phyloP scores from a whole-genome alignment of 1,140 invertebrate species.

The Drosophila leontia region DNA sequence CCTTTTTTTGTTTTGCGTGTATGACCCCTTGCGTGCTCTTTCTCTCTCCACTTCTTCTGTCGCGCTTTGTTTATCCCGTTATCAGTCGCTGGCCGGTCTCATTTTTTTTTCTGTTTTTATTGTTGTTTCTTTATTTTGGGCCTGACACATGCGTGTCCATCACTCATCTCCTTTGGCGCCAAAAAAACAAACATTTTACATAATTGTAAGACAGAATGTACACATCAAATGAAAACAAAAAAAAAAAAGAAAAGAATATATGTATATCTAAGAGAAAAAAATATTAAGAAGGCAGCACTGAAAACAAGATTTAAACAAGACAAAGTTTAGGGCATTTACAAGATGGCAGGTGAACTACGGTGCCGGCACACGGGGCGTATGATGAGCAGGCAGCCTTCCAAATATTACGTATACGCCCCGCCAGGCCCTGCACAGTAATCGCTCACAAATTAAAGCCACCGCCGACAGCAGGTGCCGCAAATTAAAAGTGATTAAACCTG shows the following conservation, averaged over 20 bases:
- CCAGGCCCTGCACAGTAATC: slow-evolving; percentile 16
- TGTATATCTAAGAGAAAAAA: neutral
- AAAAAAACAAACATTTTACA: slow-evolving; percentile 54
- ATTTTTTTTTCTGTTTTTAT: neutral
- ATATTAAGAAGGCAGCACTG: neutral
- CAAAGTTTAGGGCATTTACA: slow-evolving; percentile 14
- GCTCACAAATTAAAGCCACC: slow-evolving; percentile 30
- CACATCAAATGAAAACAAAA: slow-evolving; percentile 17
- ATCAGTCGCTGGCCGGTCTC: slow-evolving; percentile 29
- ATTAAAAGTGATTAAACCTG: slow-evolving; percentile 33
- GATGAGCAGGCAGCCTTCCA: slow-evolving; percentile 31
- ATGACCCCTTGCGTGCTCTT: slow-evolving; percentile 13
- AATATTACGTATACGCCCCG: slow-evolving; percentile 63
- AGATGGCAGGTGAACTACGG: slow-evolving; percentile 11
- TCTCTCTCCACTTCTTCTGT: neutral
- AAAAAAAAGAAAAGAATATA: neutral
- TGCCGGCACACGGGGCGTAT: slow-evolving; percentile 37
- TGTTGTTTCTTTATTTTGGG: neutral
- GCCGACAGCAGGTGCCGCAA: slow-evolving; percentile 25
- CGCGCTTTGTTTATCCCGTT: slow-evolving; percentile 15
- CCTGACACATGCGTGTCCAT: slow-evolving; percentile 48
- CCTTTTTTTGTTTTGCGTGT: neutral
- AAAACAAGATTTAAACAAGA: slow-evolving; percentile 13
- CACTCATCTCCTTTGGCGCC: slow-evolving; percentile 48
- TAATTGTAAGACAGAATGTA: slow-evolving; percentile 44